Evolutionary conservation across 2,888 invertebrate species (phyloP).

Genomic region (Lasioglossum vierecki): DNA sequence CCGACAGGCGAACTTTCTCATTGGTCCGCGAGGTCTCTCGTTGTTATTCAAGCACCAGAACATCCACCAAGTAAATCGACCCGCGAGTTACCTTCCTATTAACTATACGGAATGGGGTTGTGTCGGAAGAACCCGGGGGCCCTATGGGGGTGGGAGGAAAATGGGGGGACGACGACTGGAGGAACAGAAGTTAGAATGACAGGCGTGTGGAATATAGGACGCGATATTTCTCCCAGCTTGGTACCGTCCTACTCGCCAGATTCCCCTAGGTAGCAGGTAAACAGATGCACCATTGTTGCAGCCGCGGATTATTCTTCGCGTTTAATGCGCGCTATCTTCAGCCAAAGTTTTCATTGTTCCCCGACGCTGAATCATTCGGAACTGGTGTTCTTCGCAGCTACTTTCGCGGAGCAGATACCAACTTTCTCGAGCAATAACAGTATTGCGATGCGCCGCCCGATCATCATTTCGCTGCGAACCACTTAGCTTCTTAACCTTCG

Average conservation of each 20-base stretch:
- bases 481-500: conserved; percentile 1
- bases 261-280: conserved; percentile 38
- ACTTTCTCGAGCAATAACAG: conserved; percentile 43
- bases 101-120: conserved; percentile 40
- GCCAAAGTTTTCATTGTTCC: conserved; percentile 58
- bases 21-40: conserved; percentile 40
- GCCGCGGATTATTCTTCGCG: conserved; percentile 51
- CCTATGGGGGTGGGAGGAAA: not conserved
- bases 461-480: conserved; percentile 27
- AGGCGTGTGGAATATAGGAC: conserved; percentile 32
- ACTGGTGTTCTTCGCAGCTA: conserved; percentile 40
- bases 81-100: conserved; percentile 51
- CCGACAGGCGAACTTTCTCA: conserved; percentile 44
- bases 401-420: conserved; percentile 43
- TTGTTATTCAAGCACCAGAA: conserved; percentile 45
- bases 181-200: conserved; percentile 44
- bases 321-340: conserved; percentile 48
- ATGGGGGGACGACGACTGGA: not conserved
- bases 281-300: conserved; percentile 54
- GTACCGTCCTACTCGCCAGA: conserved; percentile 19
- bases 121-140: not conserved
- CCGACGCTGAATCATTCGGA: conserved; percentile 51
- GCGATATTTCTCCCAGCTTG: conserved; percentile 42
- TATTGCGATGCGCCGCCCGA: conserved; percentile 33
- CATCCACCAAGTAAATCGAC: conserved; percentile 54